These are phyloP conservation scores for Cryptocephalus primarius DNA, from an alignment of 2,888 invertebrate genomes.

Conservation along the genomic window DNA sequence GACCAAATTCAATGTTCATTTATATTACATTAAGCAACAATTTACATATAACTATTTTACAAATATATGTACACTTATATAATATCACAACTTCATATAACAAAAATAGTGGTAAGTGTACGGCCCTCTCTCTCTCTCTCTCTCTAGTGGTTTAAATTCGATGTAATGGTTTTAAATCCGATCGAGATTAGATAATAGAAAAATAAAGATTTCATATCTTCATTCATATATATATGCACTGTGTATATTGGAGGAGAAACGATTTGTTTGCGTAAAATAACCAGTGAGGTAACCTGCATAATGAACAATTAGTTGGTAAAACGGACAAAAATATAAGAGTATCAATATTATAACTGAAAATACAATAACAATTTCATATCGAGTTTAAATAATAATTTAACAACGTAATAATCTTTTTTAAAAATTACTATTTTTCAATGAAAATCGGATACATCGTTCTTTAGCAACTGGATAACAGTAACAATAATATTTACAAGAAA, in stretches of 20 bases:
- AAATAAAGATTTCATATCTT: slow-evolving; percentile 6
- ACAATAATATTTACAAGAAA: no score
- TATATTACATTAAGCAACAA: slow-evolving; percentile 6
- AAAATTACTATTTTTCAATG: no score
- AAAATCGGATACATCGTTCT: no score
- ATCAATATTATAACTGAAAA: not conserved
- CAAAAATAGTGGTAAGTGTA: slow-evolving; percentile 8
- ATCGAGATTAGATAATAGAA: slow-evolving; percentile 4
- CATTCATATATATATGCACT: not conserved
- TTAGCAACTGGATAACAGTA: no score
- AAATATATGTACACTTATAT: slow-evolving; percentile 12
- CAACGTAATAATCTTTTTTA: no score
- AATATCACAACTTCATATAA: slow-evolving; percentile 14
- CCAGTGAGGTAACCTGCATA: slow-evolving; percentile 30
- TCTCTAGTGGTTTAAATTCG: not conserved
- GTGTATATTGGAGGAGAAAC: not conserved
- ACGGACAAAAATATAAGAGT: slow-evolving; percentile 1
- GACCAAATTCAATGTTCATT: slow-evolving; percentile 8
- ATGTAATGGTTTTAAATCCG: slow-evolving; percentile 3
- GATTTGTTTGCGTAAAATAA: slow-evolving; percentile 15
- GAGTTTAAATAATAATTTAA: no score
- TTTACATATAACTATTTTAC: slow-evolving; percentile 7
- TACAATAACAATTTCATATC: no score
- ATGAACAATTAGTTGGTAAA: slow-evolving; percentile 20
- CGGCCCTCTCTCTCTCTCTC: not conserved